Percentiles rank a stretch among this genome's conserved stretches.
Conservation (phyloP, 2,888 invertebrate genomes). For the Aphidoletes aphidimyza region DNA sequence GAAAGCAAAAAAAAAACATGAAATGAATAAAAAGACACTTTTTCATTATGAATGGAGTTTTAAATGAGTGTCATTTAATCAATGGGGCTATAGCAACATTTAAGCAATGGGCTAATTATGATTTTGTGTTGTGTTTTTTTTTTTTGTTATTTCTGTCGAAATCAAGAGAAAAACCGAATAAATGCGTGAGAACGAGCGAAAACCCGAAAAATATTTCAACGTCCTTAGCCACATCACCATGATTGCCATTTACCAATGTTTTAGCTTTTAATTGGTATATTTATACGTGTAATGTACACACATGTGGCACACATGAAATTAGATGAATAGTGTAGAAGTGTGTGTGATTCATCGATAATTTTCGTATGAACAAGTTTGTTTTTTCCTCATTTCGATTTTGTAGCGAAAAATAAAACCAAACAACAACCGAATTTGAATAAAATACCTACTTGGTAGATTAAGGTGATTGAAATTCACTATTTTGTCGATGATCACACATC, state of each 20-base stretch:
- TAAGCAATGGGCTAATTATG: neutral
- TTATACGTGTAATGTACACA: neutral
- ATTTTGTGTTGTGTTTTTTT: neutral
- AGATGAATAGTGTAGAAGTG: neutral
- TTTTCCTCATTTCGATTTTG: neutral
- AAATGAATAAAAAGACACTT: too few relatives aligned
- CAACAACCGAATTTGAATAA: neutral
- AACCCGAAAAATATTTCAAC: neutral
- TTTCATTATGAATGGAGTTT: neutral
- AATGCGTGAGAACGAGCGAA: neutral
- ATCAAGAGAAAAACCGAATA: neutral
- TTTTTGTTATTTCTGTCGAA: neutral
- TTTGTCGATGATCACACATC: neutral
- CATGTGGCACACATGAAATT: neutral
- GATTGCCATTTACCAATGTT: neutral
- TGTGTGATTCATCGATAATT: slow-evolving; percentile 13
- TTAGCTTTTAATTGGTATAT: neutral
- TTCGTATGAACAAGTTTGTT: neutral
- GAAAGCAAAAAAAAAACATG: neutral
- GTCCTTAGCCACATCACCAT: neutral
- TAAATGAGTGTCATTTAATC: neutral
- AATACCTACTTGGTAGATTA: slow-evolving; percentile 7
- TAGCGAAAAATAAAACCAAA: neutral
- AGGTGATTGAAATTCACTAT: slow-evolving; percentile 12
- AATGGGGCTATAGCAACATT: neutral